phyloP scores from a whole-genome alignment of 2,888 invertebrate genomes.

The Fragum sueziense region DNA sequence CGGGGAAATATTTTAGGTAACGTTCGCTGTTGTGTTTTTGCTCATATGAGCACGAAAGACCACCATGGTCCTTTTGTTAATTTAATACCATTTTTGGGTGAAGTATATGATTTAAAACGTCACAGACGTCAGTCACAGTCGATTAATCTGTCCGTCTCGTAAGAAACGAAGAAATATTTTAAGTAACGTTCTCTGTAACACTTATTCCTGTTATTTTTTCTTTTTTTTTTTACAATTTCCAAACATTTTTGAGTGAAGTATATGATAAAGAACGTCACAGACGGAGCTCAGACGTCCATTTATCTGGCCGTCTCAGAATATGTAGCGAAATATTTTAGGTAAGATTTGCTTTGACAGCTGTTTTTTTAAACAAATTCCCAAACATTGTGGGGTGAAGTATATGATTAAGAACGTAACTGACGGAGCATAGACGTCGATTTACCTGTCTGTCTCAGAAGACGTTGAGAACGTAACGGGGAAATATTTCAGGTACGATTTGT shows the following conservation, averaged over 20 bases:
- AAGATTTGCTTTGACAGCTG: constrained; percentile 61
- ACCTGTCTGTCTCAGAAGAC: constrained; percentile 66
- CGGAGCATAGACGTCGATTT: constrained; percentile 73
- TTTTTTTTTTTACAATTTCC: too few relatives aligned
- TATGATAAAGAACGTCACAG: constrained; percentile 58
- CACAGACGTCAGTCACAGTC: too few relatives aligned
- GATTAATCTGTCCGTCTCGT: too few relatives aligned
- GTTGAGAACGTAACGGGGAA: constrained; percentile 64
- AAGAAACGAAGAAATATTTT: too few relatives aligned
- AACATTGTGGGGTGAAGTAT: background rate
- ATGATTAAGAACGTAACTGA: constrained; percentile 61
- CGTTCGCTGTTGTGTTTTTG: too few relatives aligned
- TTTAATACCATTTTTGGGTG: too few relatives aligned
- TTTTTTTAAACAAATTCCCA: constrained; percentile 12
- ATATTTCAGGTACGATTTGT: constrained; percentile 66
- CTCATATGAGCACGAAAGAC: too few relatives aligned
- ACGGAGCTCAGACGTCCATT: constrained; percentile 74
- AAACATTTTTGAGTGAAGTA: background rate
- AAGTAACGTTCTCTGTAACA: too few relatives aligned
- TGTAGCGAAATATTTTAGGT: constrained; percentile 62
- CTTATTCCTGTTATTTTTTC: too few relatives aligned
- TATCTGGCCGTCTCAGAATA: constrained; percentile 68
- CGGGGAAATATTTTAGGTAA: constrained; percentile 71
- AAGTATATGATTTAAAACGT: too few relatives aligned
- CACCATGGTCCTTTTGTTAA: too few relatives aligned